Evolutionary conservation across 1,140 invertebrate genomes (phyloP).

Genomic region (Alviniconcha marisindica): DNA sequence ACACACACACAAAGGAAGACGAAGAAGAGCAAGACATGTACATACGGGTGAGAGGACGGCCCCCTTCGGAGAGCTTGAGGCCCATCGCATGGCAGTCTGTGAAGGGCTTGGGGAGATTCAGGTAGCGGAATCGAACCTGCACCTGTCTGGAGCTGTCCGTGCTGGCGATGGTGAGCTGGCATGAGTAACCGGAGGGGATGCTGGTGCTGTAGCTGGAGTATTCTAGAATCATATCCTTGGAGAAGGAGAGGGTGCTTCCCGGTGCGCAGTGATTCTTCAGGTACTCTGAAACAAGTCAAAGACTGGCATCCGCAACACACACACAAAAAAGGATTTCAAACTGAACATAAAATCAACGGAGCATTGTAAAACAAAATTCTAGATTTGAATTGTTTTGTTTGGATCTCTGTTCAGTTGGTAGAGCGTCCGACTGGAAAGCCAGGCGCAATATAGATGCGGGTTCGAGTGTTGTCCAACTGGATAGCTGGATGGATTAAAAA

Average conservation of each 20-base stretch:
- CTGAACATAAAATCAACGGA: no score
- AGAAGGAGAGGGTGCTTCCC: background rate
- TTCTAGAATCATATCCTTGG: slow-evolving; percentile 7
- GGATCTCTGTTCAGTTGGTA: no score
- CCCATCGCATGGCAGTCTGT: background rate
- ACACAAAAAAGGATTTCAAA: no score
- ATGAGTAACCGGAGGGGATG: background rate
- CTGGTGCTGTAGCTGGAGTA: background rate
- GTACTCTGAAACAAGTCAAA: slow-evolving; percentile 3
- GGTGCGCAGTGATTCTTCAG: background rate
- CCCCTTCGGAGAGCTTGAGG: background rate
- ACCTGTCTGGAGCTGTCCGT: background rate
- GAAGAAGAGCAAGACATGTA: background rate
- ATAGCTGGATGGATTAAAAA: no score
- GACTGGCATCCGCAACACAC: no score
- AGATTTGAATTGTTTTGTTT: no score
- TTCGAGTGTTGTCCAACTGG: no score
- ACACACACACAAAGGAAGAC: background rate
- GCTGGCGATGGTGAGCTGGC: background rate
- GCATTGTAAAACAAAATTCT: no score
- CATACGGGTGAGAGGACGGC: background rate
- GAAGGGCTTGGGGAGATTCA: background rate
- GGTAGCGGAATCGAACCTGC: slow-evolving; percentile 21
- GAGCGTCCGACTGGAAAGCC: no score
- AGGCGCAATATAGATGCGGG: no score